These are phyloP conservation scores for Formicarius rufipectus DNA, from an alignment of 2,113 vertebrate species.

Conservation along the genomic window DNA sequence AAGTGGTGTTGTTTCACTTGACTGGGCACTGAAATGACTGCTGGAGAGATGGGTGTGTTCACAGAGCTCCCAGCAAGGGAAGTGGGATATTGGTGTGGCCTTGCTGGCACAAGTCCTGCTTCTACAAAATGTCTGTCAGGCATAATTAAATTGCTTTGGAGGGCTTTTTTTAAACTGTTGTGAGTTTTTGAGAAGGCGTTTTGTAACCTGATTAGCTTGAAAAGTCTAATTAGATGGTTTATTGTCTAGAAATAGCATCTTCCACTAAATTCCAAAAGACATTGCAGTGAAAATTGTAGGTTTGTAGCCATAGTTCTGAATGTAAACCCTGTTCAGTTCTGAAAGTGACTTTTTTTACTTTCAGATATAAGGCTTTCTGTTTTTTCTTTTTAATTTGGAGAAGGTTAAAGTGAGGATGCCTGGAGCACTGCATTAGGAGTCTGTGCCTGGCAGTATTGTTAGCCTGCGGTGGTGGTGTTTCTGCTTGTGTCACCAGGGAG, in stretches of 20 bases:
- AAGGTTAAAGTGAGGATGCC: not conserved
- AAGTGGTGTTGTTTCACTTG: not conserved
- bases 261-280: not conserved
- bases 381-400: not conserved
- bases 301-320: conserved; percentile 18
- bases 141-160: not conserved
- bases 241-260: conserved; percentile 38
- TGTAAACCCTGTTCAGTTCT: not conserved
- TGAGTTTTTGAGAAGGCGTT: not conserved
- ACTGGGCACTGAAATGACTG: not conserved
- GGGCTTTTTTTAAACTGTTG: not conserved
- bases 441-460: not conserved
- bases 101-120: not conserved
- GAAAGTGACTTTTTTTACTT: not conserved
- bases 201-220: conserved; percentile 13
- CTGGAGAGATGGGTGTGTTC: not conserved
- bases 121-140: not conserved
- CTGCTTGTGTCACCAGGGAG: not conserved
- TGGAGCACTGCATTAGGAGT: not conserved
- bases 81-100: not conserved
- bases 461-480: not conserved
- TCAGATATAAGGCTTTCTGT: not conserved
- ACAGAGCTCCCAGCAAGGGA: not conserved
- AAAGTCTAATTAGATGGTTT: conserved; percentile 4
- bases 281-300: not conserved